Base-by-base conservation (phyloP, 2,113 vertebrate genomes). In the Lamprologus speciosus region DNA sequence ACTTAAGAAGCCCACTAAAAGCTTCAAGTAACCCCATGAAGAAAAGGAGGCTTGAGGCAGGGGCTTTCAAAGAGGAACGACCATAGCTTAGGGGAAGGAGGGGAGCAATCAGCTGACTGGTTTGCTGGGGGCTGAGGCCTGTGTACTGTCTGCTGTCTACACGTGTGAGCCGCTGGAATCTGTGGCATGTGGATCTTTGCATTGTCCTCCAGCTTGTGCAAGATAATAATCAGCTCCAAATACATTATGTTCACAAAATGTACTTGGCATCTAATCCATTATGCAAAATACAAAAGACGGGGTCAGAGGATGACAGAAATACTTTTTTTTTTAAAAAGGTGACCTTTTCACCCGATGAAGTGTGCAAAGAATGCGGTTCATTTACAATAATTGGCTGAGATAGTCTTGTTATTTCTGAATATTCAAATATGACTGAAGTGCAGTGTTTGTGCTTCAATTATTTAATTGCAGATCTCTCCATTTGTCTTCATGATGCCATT, bases 51-150 rank as follows among this genome's bases (percentile, higher is more conserved):
- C 88, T 92, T 51, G 80, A 83, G 89, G 92, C 88, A 83, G 89
- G 91, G 92, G 84, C 81, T 92, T 94, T 91, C 51, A 80, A 81
- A 87, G 84, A 80, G 57, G 42, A 88, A 80, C 37, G 9, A 26
- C 42, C 10, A 9, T 80, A 63, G 90, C 86, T 85, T 37, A 12
- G 86, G 90, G 91, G 78, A 82, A 90, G 80, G 78, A 81, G 88
- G 82, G 82, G 86, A 83, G 58, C 89, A 82, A 91, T 94, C 95
- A 95, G 94, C 95, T 95, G 95, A 94, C 89, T 84, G 87, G 85
- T 55, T 47, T 37, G 47, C 87, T 86, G 80, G 40, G 84, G 70
- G 54, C 87, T 73, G 84, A 85, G 60, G 87, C 58, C 89, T 86
- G 83, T 60, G 87, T 91, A 88, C 92, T 89, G 91, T 92, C 82